These are phyloP conservation scores for Lasiurus cinereus DNA, from an alignment of 2,113 vertebrate species.

Conservation along the genomic window DNA sequence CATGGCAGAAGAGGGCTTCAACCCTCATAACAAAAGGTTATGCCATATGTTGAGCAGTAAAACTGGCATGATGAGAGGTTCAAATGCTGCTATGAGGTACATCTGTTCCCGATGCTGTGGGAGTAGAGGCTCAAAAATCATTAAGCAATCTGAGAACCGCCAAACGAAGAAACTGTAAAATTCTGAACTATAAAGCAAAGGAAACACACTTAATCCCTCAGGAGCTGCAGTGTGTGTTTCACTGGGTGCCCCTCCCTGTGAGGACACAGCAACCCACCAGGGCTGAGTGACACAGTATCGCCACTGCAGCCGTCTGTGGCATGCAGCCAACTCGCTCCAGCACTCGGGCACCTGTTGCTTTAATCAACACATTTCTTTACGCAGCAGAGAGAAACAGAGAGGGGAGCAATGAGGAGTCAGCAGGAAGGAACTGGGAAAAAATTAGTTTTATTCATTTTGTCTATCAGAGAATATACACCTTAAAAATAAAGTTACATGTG, in stretches of 20 bases:
- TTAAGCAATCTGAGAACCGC: slow-evolving; percentile 89
- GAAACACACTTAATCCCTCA: slow-evolving; percentile 89
- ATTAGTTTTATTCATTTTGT: background rate
- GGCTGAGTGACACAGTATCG: slow-evolving; percentile 85
- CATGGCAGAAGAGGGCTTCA: slow-evolving; percentile 71
- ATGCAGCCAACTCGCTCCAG: slow-evolving; percentile 84
- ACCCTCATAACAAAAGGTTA: slow-evolving; percentile 68
- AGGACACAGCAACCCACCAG: slow-evolving; percentile 83
- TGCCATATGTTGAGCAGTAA: slow-evolving; percentile 45
- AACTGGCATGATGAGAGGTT: slow-evolving; percentile 23
- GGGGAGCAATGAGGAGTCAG: background rate
- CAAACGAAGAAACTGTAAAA: slow-evolving; percentile 90
- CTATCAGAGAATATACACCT: background rate
- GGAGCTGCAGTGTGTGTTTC: slow-evolving; percentile 88
- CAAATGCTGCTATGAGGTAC: slow-evolving; percentile 68
- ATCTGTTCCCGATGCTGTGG: slow-evolving; percentile 76
- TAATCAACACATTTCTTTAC: slow-evolving; percentile 82
- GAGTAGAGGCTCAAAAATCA: slow-evolving; percentile 82
- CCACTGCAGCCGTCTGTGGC: slow-evolving; percentile 72
- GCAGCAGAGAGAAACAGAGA: slow-evolving; percentile 59
- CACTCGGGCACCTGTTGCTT: slow-evolving; percentile 89
- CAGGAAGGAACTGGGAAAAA: background rate
- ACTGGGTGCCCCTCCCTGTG: slow-evolving; percentile 83
- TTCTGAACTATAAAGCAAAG: slow-evolving; percentile 88
- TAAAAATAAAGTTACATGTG: background rate